These are phyloP conservation scores for Drosophila sulfurigaster DNA, from an alignment of 1,140 invertebrate genomes.

Conservation along the genomic window DNA sequence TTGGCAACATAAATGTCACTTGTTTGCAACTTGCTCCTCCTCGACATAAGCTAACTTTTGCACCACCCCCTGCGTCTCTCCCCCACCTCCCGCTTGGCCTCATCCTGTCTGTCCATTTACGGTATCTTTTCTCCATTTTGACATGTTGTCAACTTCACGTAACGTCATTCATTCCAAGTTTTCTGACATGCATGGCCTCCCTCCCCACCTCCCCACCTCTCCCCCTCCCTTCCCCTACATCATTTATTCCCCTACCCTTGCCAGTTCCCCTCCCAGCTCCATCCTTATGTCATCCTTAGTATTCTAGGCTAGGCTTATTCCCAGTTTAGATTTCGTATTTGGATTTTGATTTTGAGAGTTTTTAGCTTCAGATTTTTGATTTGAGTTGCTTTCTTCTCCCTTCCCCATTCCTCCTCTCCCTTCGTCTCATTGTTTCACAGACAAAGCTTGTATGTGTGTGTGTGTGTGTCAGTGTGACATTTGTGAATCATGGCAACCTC, in stretches of 20 bases:
- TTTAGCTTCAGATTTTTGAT: slow-evolving; percentile 30
- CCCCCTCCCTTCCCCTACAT: not conserved
- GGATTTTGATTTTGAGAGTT: slow-evolving; percentile 31
- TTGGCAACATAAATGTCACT: slow-evolving; percentile 82
- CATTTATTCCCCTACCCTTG: not conserved
- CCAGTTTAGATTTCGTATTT: slow-evolving; percentile 41
- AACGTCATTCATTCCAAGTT: slow-evolving; percentile 79
- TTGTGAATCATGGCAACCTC: slow-evolving; percentile 37
- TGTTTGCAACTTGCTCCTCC: slow-evolving; percentile 65
- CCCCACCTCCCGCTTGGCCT: not conserved
- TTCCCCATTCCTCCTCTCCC: not conserved
- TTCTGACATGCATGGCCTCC: slow-evolving; percentile 68
- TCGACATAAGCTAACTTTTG: slow-evolving; percentile 41
- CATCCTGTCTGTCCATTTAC: slow-evolving; percentile 53
- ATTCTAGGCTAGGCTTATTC: slow-evolving; percentile 30
- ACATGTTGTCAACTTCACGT: slow-evolving; percentile 82
- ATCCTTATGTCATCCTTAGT: slow-evolving; percentile 2
- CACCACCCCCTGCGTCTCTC: not conserved
- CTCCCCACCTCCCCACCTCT: too few relatives aligned
- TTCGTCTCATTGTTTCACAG: not conserved
- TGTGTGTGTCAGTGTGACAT: not conserved
- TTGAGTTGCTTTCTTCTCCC: slow-evolving; percentile 17
- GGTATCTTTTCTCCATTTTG: slow-evolving; percentile 80
- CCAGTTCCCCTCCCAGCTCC: not conserved
- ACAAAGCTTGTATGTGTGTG: not conserved